A percentile compares a stretch with the other conserved stretches of the same genome.
These are phyloP conservation scores for Acromyrmex echinatior DNA, from an alignment of 1,140 invertebrate genomes.

Conservation along the genomic window DNA sequence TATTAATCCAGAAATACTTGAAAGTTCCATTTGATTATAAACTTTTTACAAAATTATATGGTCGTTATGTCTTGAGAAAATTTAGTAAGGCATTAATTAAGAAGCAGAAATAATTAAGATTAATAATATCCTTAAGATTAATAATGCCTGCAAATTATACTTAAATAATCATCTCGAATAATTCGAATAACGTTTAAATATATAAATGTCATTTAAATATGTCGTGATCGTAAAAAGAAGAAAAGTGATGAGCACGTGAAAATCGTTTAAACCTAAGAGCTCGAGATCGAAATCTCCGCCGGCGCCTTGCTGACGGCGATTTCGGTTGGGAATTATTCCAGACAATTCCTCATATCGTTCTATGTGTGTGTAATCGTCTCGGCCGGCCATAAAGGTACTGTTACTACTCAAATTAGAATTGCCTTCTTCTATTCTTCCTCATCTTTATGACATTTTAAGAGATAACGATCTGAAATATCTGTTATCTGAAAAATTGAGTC, in stretches of 20 bases:
- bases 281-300: slow-evolving; percentile 45
- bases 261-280: slow-evolving; percentile 75
- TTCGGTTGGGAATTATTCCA: slow-evolving; percentile 53
- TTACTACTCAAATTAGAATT: slow-evolving; percentile 44
- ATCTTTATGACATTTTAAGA: background rate
- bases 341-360: slow-evolving; percentile 61
- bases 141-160: background rate
- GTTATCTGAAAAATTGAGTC: background rate
- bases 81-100: background rate
- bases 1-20: background rate
- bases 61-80: background rate
- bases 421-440: background rate
- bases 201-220: background rate
- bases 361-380: background rate
- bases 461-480: background rate
- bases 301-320: slow-evolving; percentile 51
- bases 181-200: background rate
- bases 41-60: background rate
- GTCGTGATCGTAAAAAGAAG: slow-evolving; percentile 2
- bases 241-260: slow-evolving; percentile 67
- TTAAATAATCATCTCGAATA: background rate
- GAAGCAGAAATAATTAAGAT: background rate
- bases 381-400: slow-evolving; percentile 3
- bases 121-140: background rate
- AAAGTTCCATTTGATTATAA: background rate